phyloP scores from a whole-genome alignment of 2,113 vertebrate genomes.

The Excalfactoria chinensis region DNA sequence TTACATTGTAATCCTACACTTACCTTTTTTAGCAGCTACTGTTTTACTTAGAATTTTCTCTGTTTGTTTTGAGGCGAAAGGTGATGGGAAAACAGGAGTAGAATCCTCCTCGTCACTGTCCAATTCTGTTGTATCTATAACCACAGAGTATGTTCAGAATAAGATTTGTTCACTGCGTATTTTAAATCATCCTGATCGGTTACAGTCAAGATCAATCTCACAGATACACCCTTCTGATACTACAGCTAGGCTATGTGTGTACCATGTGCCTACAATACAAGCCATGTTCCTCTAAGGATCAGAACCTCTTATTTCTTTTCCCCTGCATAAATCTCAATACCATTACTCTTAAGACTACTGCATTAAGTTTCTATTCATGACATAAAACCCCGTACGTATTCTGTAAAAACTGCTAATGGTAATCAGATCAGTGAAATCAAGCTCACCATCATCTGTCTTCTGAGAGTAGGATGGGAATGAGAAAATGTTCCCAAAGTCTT shows the following conservation, averaged over 20 bases:
- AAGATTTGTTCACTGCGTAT: neutral
- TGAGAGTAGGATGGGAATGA: slow-evolving; percentile 86
- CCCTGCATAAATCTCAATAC: neutral
- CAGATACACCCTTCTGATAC: neutral
- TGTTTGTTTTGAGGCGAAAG: slow-evolving; percentile 86
- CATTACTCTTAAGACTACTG: neutral
- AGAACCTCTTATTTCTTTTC: neutral
- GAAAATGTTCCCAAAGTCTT: slow-evolving; percentile 82
- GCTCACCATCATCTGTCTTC: slow-evolving; percentile 91
- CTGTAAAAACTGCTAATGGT: neutral
- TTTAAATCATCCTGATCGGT: neutral
- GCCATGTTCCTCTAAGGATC: neutral
- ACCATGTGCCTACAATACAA: too few relatives aligned
- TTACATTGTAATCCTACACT: neutral
- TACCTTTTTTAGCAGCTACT: slow-evolving; percentile 90
- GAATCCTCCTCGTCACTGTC: slow-evolving; percentile 90
- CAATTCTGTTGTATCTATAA: slow-evolving; percentile 87
- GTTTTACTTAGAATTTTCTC: slow-evolving; percentile 86
- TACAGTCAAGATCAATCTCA: neutral
- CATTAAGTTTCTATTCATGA: neutral
- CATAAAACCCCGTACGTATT: neutral
- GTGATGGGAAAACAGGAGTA: slow-evolving; percentile 84
- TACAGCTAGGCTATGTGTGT: neutral
- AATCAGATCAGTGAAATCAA: neutral
- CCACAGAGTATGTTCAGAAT: slow-evolving; percentile 36